Evolutionary conservation across 2,113 vertebrate species (phyloP).

Genomic region (Orthonyx spaldingii): DNA sequence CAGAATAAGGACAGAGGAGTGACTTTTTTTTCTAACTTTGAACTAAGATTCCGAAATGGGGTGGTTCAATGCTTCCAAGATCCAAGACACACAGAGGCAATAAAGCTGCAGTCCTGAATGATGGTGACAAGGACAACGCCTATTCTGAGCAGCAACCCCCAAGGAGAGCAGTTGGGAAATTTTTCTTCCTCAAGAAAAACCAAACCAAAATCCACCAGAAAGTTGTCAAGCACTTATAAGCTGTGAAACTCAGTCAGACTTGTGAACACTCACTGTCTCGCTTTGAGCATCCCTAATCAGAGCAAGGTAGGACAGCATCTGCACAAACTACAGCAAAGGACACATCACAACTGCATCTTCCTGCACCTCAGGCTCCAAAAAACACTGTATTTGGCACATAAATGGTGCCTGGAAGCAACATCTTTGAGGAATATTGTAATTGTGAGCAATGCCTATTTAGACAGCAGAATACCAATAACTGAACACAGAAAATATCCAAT

Average conservation of each 20-base stretch:
- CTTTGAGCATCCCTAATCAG: background rate
- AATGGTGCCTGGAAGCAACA: background rate
- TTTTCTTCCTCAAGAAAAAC: background rate
- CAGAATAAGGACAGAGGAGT: background rate
- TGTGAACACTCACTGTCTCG: background rate
- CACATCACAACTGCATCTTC: background rate
- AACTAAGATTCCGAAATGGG: background rate
- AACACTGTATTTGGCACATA: background rate
- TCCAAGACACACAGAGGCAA: background rate
- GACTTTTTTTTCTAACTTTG: background rate
- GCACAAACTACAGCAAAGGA: background rate
- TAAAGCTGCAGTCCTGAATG: background rate
- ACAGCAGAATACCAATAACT: background rate
- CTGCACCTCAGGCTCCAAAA: background rate
- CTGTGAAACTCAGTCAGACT: background rate
- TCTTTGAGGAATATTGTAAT: background rate
- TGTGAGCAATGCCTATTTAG: background rate
- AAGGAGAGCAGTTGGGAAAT: background rate
- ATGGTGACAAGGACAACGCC: background rate
- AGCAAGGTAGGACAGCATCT: background rate
- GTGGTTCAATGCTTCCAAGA: background rate
- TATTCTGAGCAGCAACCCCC: background rate
- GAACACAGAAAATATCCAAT: background rate
- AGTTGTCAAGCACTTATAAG: background rate
- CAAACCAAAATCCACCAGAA: background rate